Evolutionary conservation across 2,113 vertebrate species (phyloP).

Genomic region (Formicarius rufipectus): DNA sequence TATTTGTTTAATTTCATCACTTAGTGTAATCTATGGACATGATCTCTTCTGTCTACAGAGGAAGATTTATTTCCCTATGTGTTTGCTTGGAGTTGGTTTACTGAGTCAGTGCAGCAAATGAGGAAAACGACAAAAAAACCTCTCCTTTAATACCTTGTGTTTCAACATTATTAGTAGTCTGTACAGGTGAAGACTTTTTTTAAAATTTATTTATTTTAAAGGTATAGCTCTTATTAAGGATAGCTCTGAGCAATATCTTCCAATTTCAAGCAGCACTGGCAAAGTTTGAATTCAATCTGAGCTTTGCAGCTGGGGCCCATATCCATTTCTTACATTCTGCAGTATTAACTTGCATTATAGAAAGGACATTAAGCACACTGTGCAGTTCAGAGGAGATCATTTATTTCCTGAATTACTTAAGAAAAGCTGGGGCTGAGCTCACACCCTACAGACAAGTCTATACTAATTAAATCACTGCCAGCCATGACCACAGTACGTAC

Average conservation of each 20-base stretch:
- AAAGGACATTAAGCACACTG: neutral
- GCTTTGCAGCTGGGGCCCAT: neutral
- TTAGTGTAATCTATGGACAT: neutral
- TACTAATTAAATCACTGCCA: conserved; percentile 21
- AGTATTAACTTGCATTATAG: neutral
- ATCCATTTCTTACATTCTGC: neutral
- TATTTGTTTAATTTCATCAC: conserved; percentile 8
- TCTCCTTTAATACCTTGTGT: neutral
- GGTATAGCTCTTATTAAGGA: conserved; percentile 2
- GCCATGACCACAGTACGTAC: neutral
- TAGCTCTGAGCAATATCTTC: neutral
- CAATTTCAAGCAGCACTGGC: neutral
- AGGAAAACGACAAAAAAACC: neutral
- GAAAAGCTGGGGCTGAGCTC: neutral
- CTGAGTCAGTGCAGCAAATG: neutral
- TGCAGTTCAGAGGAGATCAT: neutral
- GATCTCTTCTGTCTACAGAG: neutral
- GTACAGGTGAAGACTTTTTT: neutral
- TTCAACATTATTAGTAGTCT: neutral
- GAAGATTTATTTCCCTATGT: neutral
- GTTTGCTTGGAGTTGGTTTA: neutral
- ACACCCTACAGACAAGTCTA: neutral
- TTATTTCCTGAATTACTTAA: conserved; percentile 24
- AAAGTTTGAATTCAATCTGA: conserved; percentile 8
- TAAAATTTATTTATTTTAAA: neutral